phyloP scores from a whole-genome alignment of 1,140 invertebrate genomes.

The Schmidtea mediterranea region DNA sequence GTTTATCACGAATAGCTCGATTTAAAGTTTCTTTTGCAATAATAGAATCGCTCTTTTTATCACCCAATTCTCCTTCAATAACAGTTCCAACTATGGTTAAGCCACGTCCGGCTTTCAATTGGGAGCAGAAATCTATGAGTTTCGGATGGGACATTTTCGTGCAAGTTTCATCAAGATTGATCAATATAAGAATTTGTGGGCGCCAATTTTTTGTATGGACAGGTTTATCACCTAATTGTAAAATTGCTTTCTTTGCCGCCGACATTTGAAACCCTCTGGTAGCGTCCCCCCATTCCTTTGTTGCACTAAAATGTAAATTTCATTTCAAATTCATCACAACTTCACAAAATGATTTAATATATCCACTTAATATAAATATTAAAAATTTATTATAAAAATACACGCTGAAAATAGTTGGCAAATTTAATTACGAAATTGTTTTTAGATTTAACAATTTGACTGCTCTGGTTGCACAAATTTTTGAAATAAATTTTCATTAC shows the following conservation, averaged over 20 bases:
- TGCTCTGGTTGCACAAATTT: no score
- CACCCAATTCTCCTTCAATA: constrained; percentile 38
- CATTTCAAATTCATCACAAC: no score
- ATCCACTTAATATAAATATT: no score
- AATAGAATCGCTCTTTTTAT: constrained; percentile 37
- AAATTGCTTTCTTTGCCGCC: constrained; percentile 67
- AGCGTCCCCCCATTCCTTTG: constrained; percentile 99
- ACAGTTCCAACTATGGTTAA: constrained; percentile 71
- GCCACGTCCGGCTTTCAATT: constrained; percentile 72
- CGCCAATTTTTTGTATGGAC: constrained; percentile 98
- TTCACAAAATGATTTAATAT: no score
- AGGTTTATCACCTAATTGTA: constrained; percentile 70
- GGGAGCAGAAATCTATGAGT: constrained; percentile 73
- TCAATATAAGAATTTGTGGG: constrained; percentile 2
- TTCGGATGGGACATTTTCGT: constrained; percentile 41
- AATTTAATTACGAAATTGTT: no score
- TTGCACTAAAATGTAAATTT: constrained; percentile 42
- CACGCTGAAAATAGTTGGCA: no score
- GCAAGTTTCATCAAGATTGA: constrained; percentile 9
- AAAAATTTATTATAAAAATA: no score
- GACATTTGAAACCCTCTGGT: constrained; percentile 79
- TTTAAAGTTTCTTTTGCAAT: constrained; percentile 37
- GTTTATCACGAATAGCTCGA: constrained; percentile 55
- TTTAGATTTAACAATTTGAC: no score
- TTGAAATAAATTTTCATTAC: no score